Percentiles rank a stretch among this genome's conserved stretches.
Conservation (phyloP, 2,797 vertebrate species). For the Oreochromis mossambicus region DNA sequence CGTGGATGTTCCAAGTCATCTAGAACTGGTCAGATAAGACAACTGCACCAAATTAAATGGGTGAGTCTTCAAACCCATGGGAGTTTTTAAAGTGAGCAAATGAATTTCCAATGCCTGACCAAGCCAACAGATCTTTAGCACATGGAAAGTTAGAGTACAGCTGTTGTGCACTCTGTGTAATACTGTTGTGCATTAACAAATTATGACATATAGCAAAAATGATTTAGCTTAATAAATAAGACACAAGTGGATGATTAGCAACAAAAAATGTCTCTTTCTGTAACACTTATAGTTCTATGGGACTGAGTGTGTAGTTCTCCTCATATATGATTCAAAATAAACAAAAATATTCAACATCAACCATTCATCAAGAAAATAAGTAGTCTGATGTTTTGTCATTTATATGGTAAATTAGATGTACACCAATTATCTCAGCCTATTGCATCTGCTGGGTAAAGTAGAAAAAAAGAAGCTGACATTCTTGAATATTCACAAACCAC, state of each 20-base stretch:
- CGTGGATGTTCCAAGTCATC: constrained; percentile 27
- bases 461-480: constrained; percentile 40
- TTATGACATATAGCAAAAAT: not conserved
- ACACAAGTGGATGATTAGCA: not conserved
- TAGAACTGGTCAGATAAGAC: not conserved
- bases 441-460: constrained; percentile 59
- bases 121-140: not conserved
- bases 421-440: constrained; percentile 68
- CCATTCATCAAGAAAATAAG: constrained; percentile 46
- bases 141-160: not conserved
- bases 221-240: not conserved
- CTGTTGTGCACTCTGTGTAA: not conserved
- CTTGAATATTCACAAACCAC: constrained; percentile 70
- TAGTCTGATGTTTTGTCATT: constrained; percentile 51
- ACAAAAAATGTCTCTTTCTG: not conserved
- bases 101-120: not conserved
- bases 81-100: not conserved
- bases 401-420: constrained; percentile 61
- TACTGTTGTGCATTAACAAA: not conserved
- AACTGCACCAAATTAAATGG: not conserved
- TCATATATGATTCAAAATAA: constrained; percentile 1
- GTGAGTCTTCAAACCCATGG: not conserved
- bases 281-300: not conserved
- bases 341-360: not conserved
- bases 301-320: not conserved